Conservation (phyloP, 2,888 invertebrate genomes). For the Apomyelois bistriatella region DNA sequence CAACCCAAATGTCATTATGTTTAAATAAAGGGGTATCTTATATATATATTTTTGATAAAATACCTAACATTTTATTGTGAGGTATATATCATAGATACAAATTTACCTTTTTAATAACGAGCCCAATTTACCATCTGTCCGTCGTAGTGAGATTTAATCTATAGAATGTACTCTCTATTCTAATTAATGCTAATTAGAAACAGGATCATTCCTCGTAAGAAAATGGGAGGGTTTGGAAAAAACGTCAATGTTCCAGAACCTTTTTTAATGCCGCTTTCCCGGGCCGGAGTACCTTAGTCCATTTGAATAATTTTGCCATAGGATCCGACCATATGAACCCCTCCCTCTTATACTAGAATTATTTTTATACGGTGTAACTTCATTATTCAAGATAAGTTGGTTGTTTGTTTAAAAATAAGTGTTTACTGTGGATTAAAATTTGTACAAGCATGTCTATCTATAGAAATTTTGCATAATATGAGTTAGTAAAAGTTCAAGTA, state of each 20-base stretch:
- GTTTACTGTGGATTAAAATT: neutral
- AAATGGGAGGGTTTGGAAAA: slow-evolving; percentile 51
- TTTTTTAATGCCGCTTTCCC: slow-evolving; percentile 53
- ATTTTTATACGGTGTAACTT: slow-evolving; percentile 15
- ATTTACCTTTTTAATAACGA: too few species aligned
- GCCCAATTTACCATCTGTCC: too few species aligned
- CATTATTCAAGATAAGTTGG: neutral
- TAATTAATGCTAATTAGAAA: slow-evolving; percentile 66
- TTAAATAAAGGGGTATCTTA: too few species aligned
- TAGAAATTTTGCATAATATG: too few species aligned
- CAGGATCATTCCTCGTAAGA: slow-evolving; percentile 42
- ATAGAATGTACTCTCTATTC: slow-evolving; percentile 18
- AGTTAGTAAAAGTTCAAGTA: too few species aligned
- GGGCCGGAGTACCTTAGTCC: slow-evolving; percentile 40
- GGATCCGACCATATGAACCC: slow-evolving; percentile 37
- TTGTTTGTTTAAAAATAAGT: neutral
- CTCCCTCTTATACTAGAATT: slow-evolving; percentile 22
- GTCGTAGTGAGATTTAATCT: slow-evolving; percentile 9
- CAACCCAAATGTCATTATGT: too few species aligned
- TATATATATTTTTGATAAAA: too few species aligned
- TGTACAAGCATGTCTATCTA: too few species aligned
- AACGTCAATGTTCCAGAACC: slow-evolving; percentile 59
- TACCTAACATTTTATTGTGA: too few species aligned
- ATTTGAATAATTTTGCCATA: slow-evolving; percentile 64
- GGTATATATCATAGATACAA: too few species aligned